A percentile compares a stretch with the other conserved stretches of the same genome.
Evolutionary conservation across 2,888 invertebrate genomes (phyloP).

Genomic region (Matsumyia berberina): DNA sequence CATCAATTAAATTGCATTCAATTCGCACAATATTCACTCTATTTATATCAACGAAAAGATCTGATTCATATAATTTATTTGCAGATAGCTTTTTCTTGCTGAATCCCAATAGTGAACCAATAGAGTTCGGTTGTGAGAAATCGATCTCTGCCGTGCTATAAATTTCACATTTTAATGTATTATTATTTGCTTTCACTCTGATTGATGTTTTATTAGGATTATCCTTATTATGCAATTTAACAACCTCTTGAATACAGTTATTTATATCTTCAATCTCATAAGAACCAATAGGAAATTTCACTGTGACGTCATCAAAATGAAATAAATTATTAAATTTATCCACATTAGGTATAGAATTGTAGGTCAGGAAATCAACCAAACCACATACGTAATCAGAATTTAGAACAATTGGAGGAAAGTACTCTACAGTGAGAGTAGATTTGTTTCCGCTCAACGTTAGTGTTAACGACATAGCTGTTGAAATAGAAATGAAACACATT

Average conservation of each 20-base stretch:
- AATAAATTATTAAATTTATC: constrained; percentile 80
- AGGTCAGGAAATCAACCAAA: constrained; percentile 78
- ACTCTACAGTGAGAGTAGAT: constrained; percentile 33
- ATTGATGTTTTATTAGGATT: constrained; percentile 32
- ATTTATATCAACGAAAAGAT: constrained; percentile 79
- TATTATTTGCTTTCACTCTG: constrained; percentile 48
- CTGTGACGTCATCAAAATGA: constrained; percentile 73
- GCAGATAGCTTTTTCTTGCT: constrained; percentile 27
- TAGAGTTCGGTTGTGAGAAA: constrained; percentile 31
- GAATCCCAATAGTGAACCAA: constrained; percentile 52
- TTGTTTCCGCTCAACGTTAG: constrained; percentile 78
- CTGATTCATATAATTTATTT: constrained; percentile 77
- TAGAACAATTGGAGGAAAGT: constrained; percentile 58
- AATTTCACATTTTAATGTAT: constrained; percentile 57
- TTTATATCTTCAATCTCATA: constrained; percentile 80
- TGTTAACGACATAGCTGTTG: constrained; percentile 77
- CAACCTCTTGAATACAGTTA: constrained; percentile 52
- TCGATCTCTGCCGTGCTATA: constrained; percentile 64
- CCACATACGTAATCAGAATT: constrained; percentile 78
- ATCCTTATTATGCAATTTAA: neutral
- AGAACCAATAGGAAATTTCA: constrained; percentile 78
- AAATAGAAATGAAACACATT: constrained; percentile 16
- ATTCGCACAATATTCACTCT: constrained; percentile 74
- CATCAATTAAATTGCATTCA: constrained; percentile 54
- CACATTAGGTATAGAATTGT: constrained; percentile 79